Evolutionary conservation across 1,140 invertebrate species (phyloP), one percentile per base, ranked within the genome.

Genomic region (Mercenaria mercenaria): DNA sequence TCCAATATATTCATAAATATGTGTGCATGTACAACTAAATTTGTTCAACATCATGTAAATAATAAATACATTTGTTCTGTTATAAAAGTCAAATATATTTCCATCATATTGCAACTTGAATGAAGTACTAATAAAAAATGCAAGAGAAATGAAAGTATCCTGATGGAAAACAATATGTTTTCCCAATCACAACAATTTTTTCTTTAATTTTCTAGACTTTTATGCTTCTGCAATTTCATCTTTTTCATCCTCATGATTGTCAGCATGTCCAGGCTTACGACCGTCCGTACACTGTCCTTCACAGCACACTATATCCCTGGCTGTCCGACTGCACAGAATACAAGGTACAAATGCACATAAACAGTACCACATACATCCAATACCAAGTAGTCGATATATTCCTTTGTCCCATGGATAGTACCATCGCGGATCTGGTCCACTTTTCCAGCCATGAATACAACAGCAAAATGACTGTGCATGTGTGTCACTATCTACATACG

Each of bases 351-450:
- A 81, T 13, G 41, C 37, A 77, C 88, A 89, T 26, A 82, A 37
- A 64, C 79, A 89, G 34, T 83, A 77, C 88, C 88, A 89, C 88
- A 89, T 89, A 64, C 88, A 89, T 23, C 79, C 67, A 2, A 89
- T 32, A n/a, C 79, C 80, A 20, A 23, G 47, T 39, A 89, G 26
- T 41, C 79, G 26, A 64, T 89, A 89, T 8, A 89, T 59, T 43
- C 88, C 88, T 50, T 89, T 89, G 52, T 89, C 88, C 67, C 69
- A 89, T 2, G 88, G 88, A 34, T 77, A 89, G 41, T 89, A 89
- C 88, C 88, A 89, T 18, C 88, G 64, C 6, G 80, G 80, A 77
- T 89, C 88, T 4, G 79, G 52, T 10, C 88, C 88, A 50, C 41
- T 82, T 32, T 72, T 79, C 69, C 88, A 89, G 0, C 80, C 88